Percentiles rank a stretch among this genome's conserved stretches.
phyloP scores from a whole-genome alignment of 1,140 invertebrate species.

The Doryteuthis pealeii region DNA sequence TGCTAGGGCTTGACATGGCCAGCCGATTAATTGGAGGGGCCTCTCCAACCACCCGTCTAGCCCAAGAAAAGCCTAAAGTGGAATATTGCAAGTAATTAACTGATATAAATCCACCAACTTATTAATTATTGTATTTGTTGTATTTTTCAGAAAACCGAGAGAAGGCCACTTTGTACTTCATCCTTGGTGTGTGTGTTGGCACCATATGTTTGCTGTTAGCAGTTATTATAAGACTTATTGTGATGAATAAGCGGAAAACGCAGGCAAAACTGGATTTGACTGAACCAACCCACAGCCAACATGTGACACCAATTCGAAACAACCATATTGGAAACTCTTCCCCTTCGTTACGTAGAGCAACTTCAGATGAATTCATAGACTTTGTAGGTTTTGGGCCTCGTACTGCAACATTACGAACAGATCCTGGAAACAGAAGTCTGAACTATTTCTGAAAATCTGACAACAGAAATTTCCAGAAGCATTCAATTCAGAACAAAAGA shows the following conservation, averaged over 20 bases:
- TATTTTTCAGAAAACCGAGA: slow-evolving; percentile 75
- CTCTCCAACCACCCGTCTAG: too few species aligned
- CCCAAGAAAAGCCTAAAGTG: too few species aligned
- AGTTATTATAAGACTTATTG: slow-evolving; percentile 69
- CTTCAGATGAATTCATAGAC: slow-evolving; percentile 47
- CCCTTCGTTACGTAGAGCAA: slow-evolving; percentile 36
- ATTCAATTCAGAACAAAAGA: too few species aligned
- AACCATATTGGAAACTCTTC: slow-evolving; percentile 26
- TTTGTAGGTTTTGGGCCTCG: slow-evolving; percentile 45
- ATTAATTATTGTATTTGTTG: too few species aligned
- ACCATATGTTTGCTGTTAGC: slow-evolving; percentile 71
- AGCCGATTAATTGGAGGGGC: too few species aligned
- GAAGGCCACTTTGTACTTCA: slow-evolving; percentile 76
- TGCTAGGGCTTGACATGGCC: too few species aligned
- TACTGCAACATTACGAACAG: slow-evolving; percentile 27
- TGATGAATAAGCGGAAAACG: slow-evolving; percentile 65
- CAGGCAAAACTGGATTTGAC: slow-evolving; percentile 69
- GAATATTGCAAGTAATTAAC: too few species aligned
- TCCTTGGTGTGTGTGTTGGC: slow-evolving; percentile 71
- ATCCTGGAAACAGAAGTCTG: slow-evolving; percentile 31
- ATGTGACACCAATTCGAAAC: slow-evolving; percentile 26
- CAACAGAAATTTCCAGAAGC: too few species aligned
- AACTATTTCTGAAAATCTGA: slow-evolving; percentile 29
- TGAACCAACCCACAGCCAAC: slow-evolving; percentile 63
- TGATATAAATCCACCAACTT: too few species aligned